Conservation (phyloP, 2,888 invertebrate genomes). For the Eumerus sabulonum region DNA sequence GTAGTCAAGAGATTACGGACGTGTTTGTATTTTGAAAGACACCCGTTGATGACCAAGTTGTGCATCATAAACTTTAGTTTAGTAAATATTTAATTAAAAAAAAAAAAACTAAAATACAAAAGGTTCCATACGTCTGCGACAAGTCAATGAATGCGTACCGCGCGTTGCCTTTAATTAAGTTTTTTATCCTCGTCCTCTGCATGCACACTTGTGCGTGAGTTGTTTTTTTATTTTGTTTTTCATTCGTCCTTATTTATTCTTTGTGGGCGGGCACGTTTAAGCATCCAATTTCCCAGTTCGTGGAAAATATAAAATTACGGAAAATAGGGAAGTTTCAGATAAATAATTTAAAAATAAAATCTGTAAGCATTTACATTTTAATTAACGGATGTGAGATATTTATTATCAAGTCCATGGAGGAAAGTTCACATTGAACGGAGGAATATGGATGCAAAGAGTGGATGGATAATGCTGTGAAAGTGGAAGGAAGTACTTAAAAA, state of each 20-base stretch:
- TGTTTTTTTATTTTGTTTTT: constrained; percentile 19
- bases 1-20: neutral
- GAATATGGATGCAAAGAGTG: no score
- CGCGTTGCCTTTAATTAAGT: constrained; percentile 56
- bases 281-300: no score
- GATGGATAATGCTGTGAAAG: neutral
- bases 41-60: constrained; percentile 17
- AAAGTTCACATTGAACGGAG: no score
- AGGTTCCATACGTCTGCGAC: constrained; percentile 27
- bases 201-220: no score
- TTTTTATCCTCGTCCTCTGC: constrained; percentile 1
- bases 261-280: constrained; percentile 14
- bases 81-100: constrained; percentile 61
- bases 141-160: constrained; percentile 25
- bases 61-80: neutral
- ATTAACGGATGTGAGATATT: constrained; percentile 32
- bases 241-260: constrained; percentile 8
- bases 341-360: constrained; percentile 46
- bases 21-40: constrained; percentile 8
- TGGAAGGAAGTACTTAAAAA: neutral
- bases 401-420: constrained; percentile 3
- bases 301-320: constrained; percentile 25
- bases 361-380: constrained; percentile 21
- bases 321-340: constrained; percentile 2
- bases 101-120: constrained; percentile 45